A percentile compares a stretch with the other conserved stretches of the same genome.
These are phyloP conservation scores for Dromiciops gliroides DNA, from an alignment of 2,113 vertebrate species.

Conservation along the genomic window DNA sequence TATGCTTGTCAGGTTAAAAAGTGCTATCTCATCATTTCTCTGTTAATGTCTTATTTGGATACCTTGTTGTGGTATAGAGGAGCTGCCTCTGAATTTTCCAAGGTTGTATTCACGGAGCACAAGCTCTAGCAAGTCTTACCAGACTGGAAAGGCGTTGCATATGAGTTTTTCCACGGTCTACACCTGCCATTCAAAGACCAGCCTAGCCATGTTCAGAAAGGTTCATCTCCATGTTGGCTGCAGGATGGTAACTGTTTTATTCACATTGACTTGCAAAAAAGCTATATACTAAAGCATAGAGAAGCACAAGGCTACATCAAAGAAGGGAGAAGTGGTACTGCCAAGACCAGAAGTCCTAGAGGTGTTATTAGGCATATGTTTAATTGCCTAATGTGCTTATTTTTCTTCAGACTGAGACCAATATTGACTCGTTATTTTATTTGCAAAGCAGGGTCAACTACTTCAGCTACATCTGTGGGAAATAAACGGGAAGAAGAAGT, in stretches of 20 bases:
- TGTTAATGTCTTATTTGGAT: not conserved
- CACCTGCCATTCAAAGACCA: not conserved
- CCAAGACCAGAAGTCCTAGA: not conserved
- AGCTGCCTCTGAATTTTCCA: not conserved
- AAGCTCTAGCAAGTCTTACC: not conserved
- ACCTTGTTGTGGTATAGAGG: not conserved
- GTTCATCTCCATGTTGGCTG: not conserved
- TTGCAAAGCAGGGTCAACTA: constrained; percentile 75
- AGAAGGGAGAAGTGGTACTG: not conserved
- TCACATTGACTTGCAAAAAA: not conserved
- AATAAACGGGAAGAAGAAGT: constrained; percentile 86
- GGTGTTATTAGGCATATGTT: not conserved
- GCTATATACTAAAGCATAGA: not conserved
- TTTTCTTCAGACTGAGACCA: not conserved
- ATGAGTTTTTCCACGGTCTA: not conserved
- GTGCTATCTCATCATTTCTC: not conserved
- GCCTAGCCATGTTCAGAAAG: not conserved
- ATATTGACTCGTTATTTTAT: not conserved
- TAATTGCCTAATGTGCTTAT: not conserved
- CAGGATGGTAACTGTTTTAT: not conserved
- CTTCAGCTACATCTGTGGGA: constrained; percentile 81
- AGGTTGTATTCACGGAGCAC: accelerated
- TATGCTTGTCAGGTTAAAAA: not conserved
- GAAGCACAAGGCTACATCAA: not conserved
- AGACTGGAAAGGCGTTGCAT: not conserved